Evolutionary conservation across 1,140 invertebrate genomes (phyloP), one percentile per base, ranked within the genome.

Genomic region (Hyposmocoma kahamanoa): DNA sequence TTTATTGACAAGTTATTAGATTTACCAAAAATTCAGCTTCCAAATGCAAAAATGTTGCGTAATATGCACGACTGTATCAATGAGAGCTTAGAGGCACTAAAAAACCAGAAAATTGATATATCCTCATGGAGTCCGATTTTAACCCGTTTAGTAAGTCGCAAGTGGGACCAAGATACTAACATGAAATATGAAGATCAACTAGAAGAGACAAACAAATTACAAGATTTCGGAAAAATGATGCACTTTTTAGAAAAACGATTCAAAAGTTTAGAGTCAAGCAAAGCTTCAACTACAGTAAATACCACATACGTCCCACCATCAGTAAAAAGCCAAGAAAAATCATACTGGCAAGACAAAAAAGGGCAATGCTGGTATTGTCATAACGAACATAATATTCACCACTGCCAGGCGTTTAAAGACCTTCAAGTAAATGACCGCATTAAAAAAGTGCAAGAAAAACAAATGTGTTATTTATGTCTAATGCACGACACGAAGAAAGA

Each of bases 1-100:
- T 42, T 42, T 24, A 42, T 42, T 13, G 41, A 42, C 41, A 42
- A 42, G 13, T 24, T 42, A 24, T 42, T 42, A n/a, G 41, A 42
- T 13, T 13, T 42, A 15, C 41, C 41, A 15, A 42, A 42, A 42
- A 42, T 42, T 42, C 41, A 42, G 15, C 22, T 24, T 13, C 19
- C 41, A 22, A 22, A 42, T 24, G 22, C 41, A 13, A 42, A 22
- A 42, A 42, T 24, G 41, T 26, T 42, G 26, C 41, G 41, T 42
- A 17, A 24, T 17, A 42, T 42, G 41, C 41, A 42, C 17, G 41
- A 42, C 18, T 42, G 41, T 22, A 22, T 42, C 26, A 42, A 42
- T 22, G 41, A 42, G 22, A 22, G 41, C 26, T 42, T 42, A 42
- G 41, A 42, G 17, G 41, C 41, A 24, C 22, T 42, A 13, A 42